These are phyloP conservation scores for Ficedula albicollis DNA, from an alignment of 2,797 vertebrate genomes.

Conservation along the genomic window DNA sequence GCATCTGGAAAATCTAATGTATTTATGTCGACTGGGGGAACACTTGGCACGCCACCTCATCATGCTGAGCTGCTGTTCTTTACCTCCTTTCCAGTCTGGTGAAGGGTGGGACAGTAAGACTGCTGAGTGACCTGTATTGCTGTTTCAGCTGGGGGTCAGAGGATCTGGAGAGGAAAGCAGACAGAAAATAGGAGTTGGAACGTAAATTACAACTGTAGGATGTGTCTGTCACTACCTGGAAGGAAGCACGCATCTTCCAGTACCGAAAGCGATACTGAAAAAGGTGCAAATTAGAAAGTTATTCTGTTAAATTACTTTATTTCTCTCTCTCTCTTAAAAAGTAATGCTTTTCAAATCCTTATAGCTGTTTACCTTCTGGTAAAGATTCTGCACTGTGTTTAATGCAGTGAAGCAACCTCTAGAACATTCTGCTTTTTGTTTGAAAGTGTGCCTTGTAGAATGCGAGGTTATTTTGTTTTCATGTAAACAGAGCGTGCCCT, in stretches of 20 bases:
- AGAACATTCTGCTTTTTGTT: neutral
- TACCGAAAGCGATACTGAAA: slow-evolving; percentile 44
- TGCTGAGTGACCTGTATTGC: slow-evolving; percentile 15
- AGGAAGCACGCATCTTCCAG: neutral
- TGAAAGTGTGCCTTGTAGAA: neutral
- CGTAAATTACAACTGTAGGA: slow-evolving; percentile 1
- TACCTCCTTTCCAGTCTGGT: neutral
- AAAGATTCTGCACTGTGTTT: accelerated
- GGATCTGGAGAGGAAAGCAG: slow-evolving; percentile 21
- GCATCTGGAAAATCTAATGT: slow-evolving; percentile 62
- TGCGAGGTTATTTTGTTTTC: neutral
- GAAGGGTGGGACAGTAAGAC: neutral
- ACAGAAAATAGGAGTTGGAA: slow-evolving; percentile 54
- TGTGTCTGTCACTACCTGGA: neutral
- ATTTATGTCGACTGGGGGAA: slow-evolving; percentile 33
- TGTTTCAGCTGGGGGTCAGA: slow-evolving; percentile 25
- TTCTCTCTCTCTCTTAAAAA: neutral
- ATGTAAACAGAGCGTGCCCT: neutral
- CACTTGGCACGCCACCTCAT: neutral
- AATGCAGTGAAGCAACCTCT: neutral
- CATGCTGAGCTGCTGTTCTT: slow-evolving; percentile 7
- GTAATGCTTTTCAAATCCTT: neutral
- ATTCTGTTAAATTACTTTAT: neutral
- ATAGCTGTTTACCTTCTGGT: neutral
- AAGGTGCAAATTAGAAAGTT: slow-evolving; percentile 19